Evolutionary conservation across 1,140 invertebrate genomes (phyloP), one percentile per base, ranked within the genome.

Genomic region (Sitophilus oryzae): DNA sequence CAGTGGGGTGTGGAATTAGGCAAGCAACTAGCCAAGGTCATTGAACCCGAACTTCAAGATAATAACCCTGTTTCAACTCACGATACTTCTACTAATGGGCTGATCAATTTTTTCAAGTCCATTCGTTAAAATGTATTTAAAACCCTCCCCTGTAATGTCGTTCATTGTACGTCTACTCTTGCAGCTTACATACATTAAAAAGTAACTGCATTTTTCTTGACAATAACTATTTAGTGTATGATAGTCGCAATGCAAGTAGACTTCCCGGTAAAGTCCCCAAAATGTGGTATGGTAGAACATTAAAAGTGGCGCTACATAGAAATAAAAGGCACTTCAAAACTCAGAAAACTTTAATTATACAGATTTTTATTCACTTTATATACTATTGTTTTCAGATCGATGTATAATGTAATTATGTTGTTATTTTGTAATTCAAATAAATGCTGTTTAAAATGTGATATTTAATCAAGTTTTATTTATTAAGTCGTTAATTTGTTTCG

Each of bases 1-100:
- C 97, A 99, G 73, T 99, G 96, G 95, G 97, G 96, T 40, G 96
- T 99, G 53, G 97, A 99, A 75, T 79, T 99, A 40, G 97, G 96
- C 18, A 99, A 99, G 74, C 92, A 98, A 70, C 76, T 99, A 61
- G 97, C 97, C 9, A 98, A 98, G 76, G 88, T 86, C 10, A 98
- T 99, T 58, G 93, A 96, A 70, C 90, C 91, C 0, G 96, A 99
- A 74, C 76, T 99, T 18, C 77, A 82, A 55, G 82, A 82, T 52
- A 72, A 76, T 52, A 77, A 79, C 16, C 72, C 77, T 0, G 74
- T 82, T 11, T 74, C 81, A n/a, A 77, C 76, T 20, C 93, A 97
- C 70, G 94, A 97, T 71, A 75, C 77, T 2, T 96, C 93, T 10
- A 98, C 94, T 14, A 97, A 96, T 75, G 92, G 91, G 11, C 81